Evolutionary conservation across 2,888 invertebrate genomes (phyloP), one percentile per base, ranked within the genome.

Genomic region (Sesia apiformis): DNA sequence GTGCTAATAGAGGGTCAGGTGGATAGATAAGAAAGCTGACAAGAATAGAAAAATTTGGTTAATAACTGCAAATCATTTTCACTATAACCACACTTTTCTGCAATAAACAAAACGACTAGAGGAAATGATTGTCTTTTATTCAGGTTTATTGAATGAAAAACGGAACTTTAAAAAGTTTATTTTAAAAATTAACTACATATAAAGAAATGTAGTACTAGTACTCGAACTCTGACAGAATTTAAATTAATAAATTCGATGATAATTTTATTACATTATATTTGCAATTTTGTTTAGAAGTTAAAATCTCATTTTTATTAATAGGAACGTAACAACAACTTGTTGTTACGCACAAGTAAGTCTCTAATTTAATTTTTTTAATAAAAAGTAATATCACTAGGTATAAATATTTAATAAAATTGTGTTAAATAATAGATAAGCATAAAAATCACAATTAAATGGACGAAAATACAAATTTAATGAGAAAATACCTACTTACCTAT

Each of bases 181-280:
- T 81, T 68, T 66, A 72, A 64, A 61, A 64, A 68, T 66, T 57
- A 59, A 62, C 62, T 58, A 62, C 50, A 62, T 66, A 65, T 65
- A 63, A 69, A 71, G 57, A 58, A 71, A 65, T 52, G 55, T 60
- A 59, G 59, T 66, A 58, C 2, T 23, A 23, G 23, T 23, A 61
- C 61, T 51, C 5, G 52, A 39, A 52, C 52, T 54, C 54, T 7
- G n/a, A 38, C 49, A 63, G 55, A 57, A 54, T 57, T 64, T 68
- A 66, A 77, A 71, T 69, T 67, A 72, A 74, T 74, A 78, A 78
- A 78, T 78, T 78, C 76, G 67, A 64, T 59, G 67, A 71, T 65
- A 43, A 58, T 50, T 53, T 56, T 55, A 49, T 52, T 51, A 55
- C 51, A 57, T 56, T 56, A 52, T 52, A 51, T n/a, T 55, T 6